phyloP scores from a whole-genome alignment of 2,113 vertebrate species.

The Lophius piscatorius region DNA sequence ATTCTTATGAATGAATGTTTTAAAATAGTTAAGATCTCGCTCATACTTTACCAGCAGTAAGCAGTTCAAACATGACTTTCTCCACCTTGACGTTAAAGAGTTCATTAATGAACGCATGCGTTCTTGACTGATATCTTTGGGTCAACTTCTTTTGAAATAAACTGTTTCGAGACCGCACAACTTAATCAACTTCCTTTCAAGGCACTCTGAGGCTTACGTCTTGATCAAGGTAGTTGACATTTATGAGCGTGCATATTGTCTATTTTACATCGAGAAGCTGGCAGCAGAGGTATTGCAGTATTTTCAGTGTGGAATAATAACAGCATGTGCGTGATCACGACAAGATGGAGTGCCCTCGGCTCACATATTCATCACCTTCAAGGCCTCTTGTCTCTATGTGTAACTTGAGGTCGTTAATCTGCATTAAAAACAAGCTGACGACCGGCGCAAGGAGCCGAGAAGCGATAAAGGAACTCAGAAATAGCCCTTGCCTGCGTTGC shows the following conservation, averaged over 20 bases:
- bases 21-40: no score
- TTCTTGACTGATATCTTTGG: no score
- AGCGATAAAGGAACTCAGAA: neutral
- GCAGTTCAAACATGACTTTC: no score
- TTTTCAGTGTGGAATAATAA: neutral
- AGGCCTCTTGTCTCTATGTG: neutral
- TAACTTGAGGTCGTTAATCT: neutral
- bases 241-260: neutral
- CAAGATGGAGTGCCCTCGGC: neutral
- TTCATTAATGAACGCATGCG: no score
- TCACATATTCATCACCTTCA: slow-evolving; percentile 9
- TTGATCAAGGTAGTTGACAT: slow-evolving; percentile 13
- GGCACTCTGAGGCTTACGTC: neutral
- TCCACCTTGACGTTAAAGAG: no score
- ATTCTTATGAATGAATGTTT: no score
- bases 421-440: neutral
- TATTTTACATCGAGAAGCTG: slow-evolving; percentile 8
- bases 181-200: slow-evolving; percentile 4
- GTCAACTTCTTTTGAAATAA: no score
- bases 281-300: neutral
- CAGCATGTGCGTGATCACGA: neutral
- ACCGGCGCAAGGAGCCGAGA: neutral
- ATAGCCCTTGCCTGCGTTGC: neutral
- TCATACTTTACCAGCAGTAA: no score
- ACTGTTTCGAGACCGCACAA: slow-evolving; percentile 3